These are phyloP conservation scores for Taphrorychus bicolor DNA, from an alignment of 2,888 invertebrate species.

Conservation along the genomic window DNA sequence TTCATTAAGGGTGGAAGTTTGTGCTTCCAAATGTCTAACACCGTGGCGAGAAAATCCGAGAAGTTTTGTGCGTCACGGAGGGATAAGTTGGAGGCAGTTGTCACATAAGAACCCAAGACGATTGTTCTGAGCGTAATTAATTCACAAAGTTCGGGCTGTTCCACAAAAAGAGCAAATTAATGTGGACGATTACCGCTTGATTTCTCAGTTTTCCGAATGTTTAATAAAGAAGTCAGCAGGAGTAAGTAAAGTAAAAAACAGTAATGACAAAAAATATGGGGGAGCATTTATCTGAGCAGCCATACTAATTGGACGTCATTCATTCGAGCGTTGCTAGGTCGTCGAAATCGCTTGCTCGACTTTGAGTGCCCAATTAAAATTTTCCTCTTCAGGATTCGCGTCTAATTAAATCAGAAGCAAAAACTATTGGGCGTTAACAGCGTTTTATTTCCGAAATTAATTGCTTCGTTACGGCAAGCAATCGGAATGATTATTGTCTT, in stretches of 20 bases:
- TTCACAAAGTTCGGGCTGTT: not conserved
- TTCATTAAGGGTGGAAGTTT: not conserved
- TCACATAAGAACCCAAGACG: not conserved
- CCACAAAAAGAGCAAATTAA: not conserved
- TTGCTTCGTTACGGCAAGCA: not conserved
- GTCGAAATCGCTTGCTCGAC: not conserved
- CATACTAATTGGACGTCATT: not conserved
- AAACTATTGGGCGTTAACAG: slow-evolving; percentile 4
- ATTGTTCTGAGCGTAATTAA: not conserved
- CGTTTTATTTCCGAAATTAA: not conserved
- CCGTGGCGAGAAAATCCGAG: not conserved
- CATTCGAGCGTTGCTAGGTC: slow-evolving; percentile 1
- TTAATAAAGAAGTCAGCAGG: not conserved
- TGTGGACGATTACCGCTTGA: not conserved
- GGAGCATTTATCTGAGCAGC: not conserved
- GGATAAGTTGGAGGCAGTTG: not conserved
- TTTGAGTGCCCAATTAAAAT: slow-evolving; percentile 10
- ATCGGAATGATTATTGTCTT: not conserved
- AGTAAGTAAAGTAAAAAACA: not conserved
- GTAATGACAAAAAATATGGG: not conserved
- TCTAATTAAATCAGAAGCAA: slow-evolving; percentile 2
- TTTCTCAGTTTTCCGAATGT: not conserved
- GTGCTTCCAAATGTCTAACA: not conserved
- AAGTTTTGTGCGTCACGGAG: not conserved
- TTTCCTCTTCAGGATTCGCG: slow-evolving; percentile 6